Evolutionary conservation across 2,797 vertebrate species (phyloP).

Genomic region (Cheirogaleus major): DNA sequence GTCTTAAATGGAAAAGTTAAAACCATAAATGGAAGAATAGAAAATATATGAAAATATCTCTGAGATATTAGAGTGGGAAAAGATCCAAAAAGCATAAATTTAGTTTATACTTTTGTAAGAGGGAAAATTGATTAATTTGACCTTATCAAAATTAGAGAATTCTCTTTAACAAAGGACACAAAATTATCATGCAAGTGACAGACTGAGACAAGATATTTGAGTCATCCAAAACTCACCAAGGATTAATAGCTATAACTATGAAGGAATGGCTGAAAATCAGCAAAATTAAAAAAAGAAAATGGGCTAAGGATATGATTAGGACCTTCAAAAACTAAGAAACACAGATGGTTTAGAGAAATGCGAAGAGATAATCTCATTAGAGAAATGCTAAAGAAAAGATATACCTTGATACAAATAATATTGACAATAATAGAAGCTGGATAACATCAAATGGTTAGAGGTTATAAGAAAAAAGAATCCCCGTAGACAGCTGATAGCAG

Average conservation of each 20-base stretch:
- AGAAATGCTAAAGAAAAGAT: not conserved
- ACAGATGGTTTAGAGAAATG: not conserved
- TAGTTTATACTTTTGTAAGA: not conserved
- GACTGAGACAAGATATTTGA: not conserved
- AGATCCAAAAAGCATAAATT: not conserved
- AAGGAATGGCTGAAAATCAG: not conserved
- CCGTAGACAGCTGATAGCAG: accelerated
- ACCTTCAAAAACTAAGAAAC: not conserved
- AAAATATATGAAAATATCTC: not conserved
- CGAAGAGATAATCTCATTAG: not conserved
- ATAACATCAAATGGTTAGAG: not conserved
- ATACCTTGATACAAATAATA: not conserved
- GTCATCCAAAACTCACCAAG: not conserved
- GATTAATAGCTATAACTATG: not conserved
- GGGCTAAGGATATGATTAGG: not conserved
- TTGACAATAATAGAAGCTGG: not conserved
- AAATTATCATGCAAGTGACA: not conserved
- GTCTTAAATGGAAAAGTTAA: not conserved
- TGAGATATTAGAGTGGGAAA: not conserved
- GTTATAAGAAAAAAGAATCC: not conserved
- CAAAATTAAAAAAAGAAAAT: not conserved
- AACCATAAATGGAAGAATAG: not conserved
- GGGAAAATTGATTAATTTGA: not conserved
- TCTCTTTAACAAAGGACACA: not conserved
- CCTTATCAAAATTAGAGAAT: not conserved